Evolutionary conservation across 2,888 invertebrate genomes (phyloP).

Genomic region (Drosophila testacea): DNA sequence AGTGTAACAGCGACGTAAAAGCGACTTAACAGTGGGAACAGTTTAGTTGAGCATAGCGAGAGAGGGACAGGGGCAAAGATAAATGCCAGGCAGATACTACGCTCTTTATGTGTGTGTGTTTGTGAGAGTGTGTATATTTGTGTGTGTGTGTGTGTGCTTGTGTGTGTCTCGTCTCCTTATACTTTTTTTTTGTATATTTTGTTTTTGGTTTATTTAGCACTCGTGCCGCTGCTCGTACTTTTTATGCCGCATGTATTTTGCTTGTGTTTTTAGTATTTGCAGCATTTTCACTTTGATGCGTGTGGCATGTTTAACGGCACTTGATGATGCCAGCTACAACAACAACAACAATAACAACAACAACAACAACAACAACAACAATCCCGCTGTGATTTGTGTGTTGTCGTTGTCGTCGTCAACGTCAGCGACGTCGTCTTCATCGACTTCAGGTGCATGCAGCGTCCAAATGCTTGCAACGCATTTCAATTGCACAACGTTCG

Average conservation of each 20-base stretch:
- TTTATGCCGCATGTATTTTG: constrained; percentile 56
- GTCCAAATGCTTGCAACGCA: constrained; percentile 56
- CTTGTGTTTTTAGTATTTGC: constrained; percentile 47
- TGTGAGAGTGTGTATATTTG: not conserved
- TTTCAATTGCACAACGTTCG: constrained; percentile 72
- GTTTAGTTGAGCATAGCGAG: constrained; percentile 20
- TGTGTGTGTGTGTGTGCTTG: constrained; percentile 7
- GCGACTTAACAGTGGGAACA: constrained; percentile 61
- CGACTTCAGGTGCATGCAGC: constrained; percentile 33
- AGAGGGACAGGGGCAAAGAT: not conserved
- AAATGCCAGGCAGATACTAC: constrained; percentile 1
- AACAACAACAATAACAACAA: constrained; percentile 18
- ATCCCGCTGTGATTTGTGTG: constrained; percentile 47
- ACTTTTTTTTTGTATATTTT: constrained; percentile 14
- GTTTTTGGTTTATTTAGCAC: constrained; percentile 47
- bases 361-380: constrained; percentile 21
- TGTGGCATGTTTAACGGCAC: constrained; percentile 69
- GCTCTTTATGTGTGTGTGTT: not conserved
- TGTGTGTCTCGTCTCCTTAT: constrained; percentile 4
- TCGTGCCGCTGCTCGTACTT: constrained; percentile 45
- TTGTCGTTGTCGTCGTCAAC: constrained; percentile 8
- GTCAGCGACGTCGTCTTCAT: constrained; percentile 15
- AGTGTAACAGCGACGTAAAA: constrained; percentile 44
- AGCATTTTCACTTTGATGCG: constrained; percentile 69
- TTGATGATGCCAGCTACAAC: constrained; percentile 52